These are phyloP conservation scores for Heliothis subflexa DNA, from an alignment of 1,140 invertebrate species.

Conservation along the genomic window DNA sequence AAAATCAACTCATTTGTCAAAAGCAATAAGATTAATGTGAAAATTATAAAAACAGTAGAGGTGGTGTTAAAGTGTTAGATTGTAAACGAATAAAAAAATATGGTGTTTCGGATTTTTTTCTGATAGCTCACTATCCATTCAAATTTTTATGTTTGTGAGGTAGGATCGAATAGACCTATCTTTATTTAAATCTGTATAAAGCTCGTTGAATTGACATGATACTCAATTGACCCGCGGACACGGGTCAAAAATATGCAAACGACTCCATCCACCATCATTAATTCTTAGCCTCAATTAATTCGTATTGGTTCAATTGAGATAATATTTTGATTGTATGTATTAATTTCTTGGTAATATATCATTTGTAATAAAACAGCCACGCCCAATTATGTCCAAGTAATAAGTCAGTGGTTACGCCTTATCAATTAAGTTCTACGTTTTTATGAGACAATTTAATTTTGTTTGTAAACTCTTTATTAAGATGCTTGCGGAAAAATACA, in stretches of 20 bases:
- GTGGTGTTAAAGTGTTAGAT: neutral
- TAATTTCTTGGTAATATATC: slow-evolving; percentile 51
- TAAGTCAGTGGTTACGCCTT: slow-evolving; percentile 37
- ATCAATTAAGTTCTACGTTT: slow-evolving; percentile 27
- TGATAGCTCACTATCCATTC: neutral
- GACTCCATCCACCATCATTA: slow-evolving; percentile 65
- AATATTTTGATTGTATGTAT: slow-evolving; percentile 57
- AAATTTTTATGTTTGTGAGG: neutral
- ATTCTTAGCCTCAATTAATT: slow-evolving; percentile 61
- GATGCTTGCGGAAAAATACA: neutral
- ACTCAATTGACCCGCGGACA: slow-evolving; percentile 17
- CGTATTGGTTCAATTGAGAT: slow-evolving; percentile 70
- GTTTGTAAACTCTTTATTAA: slow-evolving; percentile 23
- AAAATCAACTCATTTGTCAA: slow-evolving; percentile 15
- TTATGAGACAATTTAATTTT: slow-evolving; percentile 14
- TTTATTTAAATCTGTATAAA: slow-evolving; percentile 25
- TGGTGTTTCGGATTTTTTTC: neutral
- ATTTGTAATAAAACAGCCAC: slow-evolving; percentile 44
- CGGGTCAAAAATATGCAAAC: slow-evolving; percentile 68
- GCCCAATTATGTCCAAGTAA: slow-evolving; percentile 28
- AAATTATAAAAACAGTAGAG: slow-evolving; percentile 2
- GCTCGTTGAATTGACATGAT: slow-evolving; percentile 11
- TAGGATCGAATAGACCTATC: neutral
- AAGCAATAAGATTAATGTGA: slow-evolving; percentile 10
- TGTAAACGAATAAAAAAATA: neutral